Evolutionary conservation across 2,888 invertebrate species (phyloP), one percentile per base, ranked within the genome.

Genomic region (Minunthozetes semirufus): DNA sequence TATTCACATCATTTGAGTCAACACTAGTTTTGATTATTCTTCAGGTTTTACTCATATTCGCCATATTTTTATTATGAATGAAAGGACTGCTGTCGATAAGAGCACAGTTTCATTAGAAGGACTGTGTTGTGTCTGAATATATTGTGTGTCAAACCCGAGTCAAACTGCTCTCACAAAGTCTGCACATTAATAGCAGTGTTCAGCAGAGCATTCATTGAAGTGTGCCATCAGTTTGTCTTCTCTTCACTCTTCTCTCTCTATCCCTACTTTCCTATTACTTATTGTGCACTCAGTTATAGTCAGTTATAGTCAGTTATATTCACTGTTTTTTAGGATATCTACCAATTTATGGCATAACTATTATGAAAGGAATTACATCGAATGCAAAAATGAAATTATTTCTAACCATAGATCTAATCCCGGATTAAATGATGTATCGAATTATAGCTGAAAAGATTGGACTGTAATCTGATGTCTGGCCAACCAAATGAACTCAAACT

Each of bases 281-380:
- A 22, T 59, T 42, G 42, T 42, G 42, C 42, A 42, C 42, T 42
- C 42, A 42, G 42, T 42, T 42, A 42, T 42, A 42, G 42, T 42
- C 42, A n/a, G n/a, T n/a, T n/a, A n/a, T n/a, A 61, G 29, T 42
- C 42, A 42, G 42, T 42, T 42, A 42, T 42, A 42, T 6, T 42
- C 42, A 38, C 5, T 70, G 25, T 70, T 70, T 70, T 48, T 70
- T 17, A 46, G 19, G 3, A 19, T 70, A 70, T 70, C 70, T 46
- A 70, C 70, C 46, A 48, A 70, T 70, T 70, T 42, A 70, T 70
- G 22, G 46, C 70, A 48, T 70, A n/a, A 48, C 25, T 70, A 2
- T 27, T 25, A 48, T 46, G 27, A 19, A 38, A 46, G 38, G n/a
- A 66, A 66, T 61, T 27, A 15, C 61, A 61, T 33, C 8, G 29